These are phyloP conservation scores for Sepiola atlantica DNA, from an alignment of 2,888 invertebrate genomes.

Conservation along the genomic window DNA sequence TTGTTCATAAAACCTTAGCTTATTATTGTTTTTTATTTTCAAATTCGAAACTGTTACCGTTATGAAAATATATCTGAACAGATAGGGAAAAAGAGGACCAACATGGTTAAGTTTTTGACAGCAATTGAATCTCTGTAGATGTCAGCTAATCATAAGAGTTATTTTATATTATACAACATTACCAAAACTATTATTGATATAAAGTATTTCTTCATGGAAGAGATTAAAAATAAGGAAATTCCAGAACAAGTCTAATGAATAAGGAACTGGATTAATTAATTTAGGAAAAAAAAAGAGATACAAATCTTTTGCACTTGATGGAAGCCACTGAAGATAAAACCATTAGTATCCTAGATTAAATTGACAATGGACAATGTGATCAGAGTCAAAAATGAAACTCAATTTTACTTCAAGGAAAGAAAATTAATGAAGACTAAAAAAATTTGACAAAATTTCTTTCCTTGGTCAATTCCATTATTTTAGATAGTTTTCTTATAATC, in stretches of 20 bases:
- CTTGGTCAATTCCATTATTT: neutral
- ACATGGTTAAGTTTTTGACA: too few species aligned
- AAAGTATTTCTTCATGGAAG: neutral
- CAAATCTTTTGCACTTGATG: neutral
- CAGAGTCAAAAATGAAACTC: neutral
- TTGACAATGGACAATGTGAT: neutral
- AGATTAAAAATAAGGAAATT: neutral
- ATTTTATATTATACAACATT: too few species aligned
- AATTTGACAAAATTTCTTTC: neutral
- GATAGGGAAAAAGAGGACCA: too few species aligned
- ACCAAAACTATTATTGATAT: too few species aligned
- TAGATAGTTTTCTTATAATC: neutral
- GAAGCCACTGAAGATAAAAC: neutral
- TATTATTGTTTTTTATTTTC: too few species aligned
- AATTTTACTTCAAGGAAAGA: neutral
- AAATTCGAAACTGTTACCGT: too few species aligned
- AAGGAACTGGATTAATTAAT: neutral
- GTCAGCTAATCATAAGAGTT: too few species aligned
- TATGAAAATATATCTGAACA: too few species aligned
- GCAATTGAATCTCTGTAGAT: too few species aligned
- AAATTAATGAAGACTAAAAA: neutral
- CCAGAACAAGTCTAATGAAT: neutral
- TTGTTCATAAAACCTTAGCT: too few species aligned
- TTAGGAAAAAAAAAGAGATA: neutral
- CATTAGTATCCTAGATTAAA: neutral